phyloP scores from a whole-genome alignment of 2,797 vertebrate genomes.

The Acrossocheilus wenchowensis region DNA sequence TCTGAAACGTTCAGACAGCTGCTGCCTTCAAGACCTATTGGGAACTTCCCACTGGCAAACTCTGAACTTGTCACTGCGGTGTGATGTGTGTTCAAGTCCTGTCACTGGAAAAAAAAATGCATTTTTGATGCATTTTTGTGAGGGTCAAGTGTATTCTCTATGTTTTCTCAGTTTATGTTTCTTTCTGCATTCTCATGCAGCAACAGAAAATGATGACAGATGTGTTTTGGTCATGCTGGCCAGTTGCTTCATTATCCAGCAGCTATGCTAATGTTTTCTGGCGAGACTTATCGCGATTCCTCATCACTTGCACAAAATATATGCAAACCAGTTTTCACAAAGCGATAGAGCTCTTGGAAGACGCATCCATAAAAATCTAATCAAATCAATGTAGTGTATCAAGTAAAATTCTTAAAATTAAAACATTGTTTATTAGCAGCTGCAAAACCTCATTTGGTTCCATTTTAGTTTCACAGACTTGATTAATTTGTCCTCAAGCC shows the following conservation, averaged over 20 bases:
- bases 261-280: neutral
- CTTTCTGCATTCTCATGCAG: neutral
- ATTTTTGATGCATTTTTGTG: neutral
- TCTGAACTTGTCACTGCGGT: neutral
- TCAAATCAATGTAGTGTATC: neutral
- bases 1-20: constrained; percentile 10
- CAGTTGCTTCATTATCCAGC: neutral
- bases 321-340: neutral
- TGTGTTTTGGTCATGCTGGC: neutral
- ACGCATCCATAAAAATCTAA: neutral
- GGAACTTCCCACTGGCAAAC: neutral
- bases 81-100: neutral
- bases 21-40: constrained; percentile 8
- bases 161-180: neutral
- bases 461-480: neutral
- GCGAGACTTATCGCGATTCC: neutral
- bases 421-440: neutral
- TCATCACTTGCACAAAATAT: no score
- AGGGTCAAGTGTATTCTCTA: neutral
- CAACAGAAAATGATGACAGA: neutral
- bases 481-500: neutral
- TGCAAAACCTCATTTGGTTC: neutral
- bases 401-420: neutral
- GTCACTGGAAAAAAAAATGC: neutral
- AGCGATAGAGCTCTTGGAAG: neutral